Base-by-base conservation (phyloP, 2,888 invertebrate species). In the Stenodema calcarata region DNA sequence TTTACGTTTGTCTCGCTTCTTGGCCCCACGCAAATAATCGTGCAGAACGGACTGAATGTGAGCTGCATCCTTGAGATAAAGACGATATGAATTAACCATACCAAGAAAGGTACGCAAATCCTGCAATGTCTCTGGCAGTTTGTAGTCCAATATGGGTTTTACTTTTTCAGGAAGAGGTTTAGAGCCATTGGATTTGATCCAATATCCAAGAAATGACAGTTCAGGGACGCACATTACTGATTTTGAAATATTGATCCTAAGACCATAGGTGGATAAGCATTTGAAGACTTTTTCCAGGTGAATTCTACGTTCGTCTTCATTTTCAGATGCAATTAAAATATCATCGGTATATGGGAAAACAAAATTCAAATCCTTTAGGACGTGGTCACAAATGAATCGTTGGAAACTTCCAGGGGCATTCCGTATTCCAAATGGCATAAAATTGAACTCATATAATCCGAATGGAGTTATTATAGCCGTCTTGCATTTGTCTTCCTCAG, bases 131-230 rank as follows among this genome's bases (percentile, higher is more conserved):
- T 73, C 76, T 30, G 89, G 89, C 44, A 50, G 85, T 0, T 89
- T 82, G 41, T 89, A 90, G 0, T 89, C 73, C 14, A 12, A 14
- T 0, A 91, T 90, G 0, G 89, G 90, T 41, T 90, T 85, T 0
- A 91, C 90, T 62, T 90, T 90, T 2, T 90, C 88, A 3, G 89
- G 88, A 23, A 90, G 85, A 0, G 91, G 91, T 47, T 87, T 87
- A 2, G 90, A 90, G 44, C 91, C 91, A 0, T 86, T 0, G 0
- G 14, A 4, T 6, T 88, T 87, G 0, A 91, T 89, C 0, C 9
- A 0, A 82, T 90, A 89, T 0, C 90, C 90, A 0, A 91, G 85
- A 81, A 90, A 91, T 0, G 76, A 78, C 0, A 91, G 82, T 50
- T 89, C 75, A 0, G n/a, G 7, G n/a, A 69, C 30, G 0, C 89